These are phyloP conservation scores for Ophion ventricosus DNA, from an alignment of 2,888 invertebrate species.

Conservation along the genomic window DNA sequence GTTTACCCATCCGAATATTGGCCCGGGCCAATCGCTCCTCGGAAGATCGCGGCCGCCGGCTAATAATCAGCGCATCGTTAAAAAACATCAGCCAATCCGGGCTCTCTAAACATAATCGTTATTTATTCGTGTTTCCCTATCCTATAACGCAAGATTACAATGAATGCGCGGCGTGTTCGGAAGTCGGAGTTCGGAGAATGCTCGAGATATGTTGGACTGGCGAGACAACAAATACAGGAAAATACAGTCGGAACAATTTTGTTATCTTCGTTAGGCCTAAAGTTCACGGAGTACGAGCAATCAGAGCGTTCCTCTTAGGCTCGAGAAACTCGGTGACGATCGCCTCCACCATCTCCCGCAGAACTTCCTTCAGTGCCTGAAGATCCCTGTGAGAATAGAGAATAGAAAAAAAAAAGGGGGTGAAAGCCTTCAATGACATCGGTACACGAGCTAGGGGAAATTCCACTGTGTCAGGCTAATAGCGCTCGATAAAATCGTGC, in stretches of 20 bases:
- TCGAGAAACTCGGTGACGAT: constrained; percentile 92
- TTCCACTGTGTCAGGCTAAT: not conserved
- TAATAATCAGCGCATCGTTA: too few species aligned
- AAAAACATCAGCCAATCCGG: not conserved
- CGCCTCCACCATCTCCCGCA: constrained; percentile 90
- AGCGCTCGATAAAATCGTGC: constrained; percentile 11
- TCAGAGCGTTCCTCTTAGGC: constrained; percentile 89
- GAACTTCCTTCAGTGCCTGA: constrained; percentile 85
- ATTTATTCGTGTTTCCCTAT: not conserved
- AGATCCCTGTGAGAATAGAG: constrained; percentile 86
- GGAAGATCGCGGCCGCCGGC: too few species aligned
- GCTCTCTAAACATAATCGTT: not conserved
- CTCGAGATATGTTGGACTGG: not conserved
- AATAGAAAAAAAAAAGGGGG: constrained; percentile 15
- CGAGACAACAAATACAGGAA: not conserved
- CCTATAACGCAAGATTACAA: not conserved
- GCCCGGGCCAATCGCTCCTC: too few species aligned
- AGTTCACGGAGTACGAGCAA: constrained; percentile 79
- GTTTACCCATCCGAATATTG: too few species aligned
- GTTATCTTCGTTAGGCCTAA: not conserved
- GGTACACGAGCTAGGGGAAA: too few species aligned
- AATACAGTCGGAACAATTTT: not conserved
- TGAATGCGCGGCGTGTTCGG: not conserved
- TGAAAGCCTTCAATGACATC: not conserved
- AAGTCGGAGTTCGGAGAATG: not conserved